Conservation (phyloP, 2,888 invertebrate species). For the Habrosyne pyritoides region DNA sequence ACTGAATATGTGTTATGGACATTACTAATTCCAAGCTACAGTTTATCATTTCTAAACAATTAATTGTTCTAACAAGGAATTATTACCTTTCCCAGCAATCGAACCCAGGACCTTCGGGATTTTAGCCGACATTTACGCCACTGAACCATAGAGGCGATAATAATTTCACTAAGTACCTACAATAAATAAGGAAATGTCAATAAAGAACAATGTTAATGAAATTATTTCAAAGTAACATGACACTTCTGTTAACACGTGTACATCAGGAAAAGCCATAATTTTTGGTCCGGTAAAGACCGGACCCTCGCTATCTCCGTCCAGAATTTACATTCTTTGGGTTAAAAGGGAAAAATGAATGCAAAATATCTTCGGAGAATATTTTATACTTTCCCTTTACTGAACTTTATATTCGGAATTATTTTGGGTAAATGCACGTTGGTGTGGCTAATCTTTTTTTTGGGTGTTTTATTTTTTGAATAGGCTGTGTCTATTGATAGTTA, state of each 20-base stretch:
- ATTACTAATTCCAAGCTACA: too few relatives aligned
- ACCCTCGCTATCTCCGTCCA: conserved; percentile 20
- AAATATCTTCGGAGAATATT: conserved; percentile 25
- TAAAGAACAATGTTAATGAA: too few relatives aligned
- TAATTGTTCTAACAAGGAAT: too few relatives aligned
- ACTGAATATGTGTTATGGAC: too few relatives aligned
- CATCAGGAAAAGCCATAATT: conserved; percentile 23
- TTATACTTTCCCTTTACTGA: conserved; percentile 1
- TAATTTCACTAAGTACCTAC: too few relatives aligned
- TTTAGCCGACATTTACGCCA: too few relatives aligned
- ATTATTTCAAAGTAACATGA: neutral
- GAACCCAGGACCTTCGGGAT: too few relatives aligned
- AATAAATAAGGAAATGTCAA: too few relatives aligned
- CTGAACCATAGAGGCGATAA: too few relatives aligned
- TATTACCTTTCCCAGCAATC: too few relatives aligned
- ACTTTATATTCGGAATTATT: neutral
- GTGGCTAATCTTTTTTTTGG: neutral
- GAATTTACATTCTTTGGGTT: conserved; percentile 40
- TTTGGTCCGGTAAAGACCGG: conserved; percentile 29
- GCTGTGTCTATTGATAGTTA: too few relatives aligned
- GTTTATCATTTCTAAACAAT: too few relatives aligned
- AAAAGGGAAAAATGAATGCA: conserved; percentile 21
- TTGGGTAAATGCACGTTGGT: neutral
- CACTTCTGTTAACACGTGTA: neutral
- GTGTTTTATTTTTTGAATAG: neutral